These are phyloP conservation scores for Meghimatium bilineatum DNA, from an alignment of 2,888 invertebrate genomes.

Conservation along the genomic window DNA sequence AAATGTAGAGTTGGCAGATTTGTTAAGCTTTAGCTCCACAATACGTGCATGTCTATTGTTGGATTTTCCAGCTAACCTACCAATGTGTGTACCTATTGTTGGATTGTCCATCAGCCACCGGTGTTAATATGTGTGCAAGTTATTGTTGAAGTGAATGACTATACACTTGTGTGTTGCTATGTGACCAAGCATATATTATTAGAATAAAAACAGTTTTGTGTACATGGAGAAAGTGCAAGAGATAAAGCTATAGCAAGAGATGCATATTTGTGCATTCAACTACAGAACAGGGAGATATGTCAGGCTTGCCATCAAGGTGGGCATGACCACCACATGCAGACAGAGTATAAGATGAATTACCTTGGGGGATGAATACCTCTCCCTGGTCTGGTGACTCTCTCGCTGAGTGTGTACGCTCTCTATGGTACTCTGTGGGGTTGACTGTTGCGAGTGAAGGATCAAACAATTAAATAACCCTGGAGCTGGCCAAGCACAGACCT, in stretches of 20 bases:
- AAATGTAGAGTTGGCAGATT: too few species aligned
- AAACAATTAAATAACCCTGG: slow-evolving; percentile 6
- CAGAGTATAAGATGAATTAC: slow-evolving; percentile 28
- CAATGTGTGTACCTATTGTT: too few species aligned
- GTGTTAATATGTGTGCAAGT: too few species aligned
- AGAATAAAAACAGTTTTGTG: too few species aligned
- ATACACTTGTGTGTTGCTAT: too few species aligned
- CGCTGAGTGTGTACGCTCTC: slow-evolving; percentile 48
- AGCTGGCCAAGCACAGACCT: background rate
- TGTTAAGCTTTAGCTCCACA: too few species aligned
- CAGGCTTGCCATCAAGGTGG: background rate
- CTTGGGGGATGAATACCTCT: slow-evolving; percentile 45
- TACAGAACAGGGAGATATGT: background rate
- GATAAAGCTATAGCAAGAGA: background rate
- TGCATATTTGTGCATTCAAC: background rate
- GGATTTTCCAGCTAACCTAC: too few species aligned
- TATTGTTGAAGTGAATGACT: too few species aligned
- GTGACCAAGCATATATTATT: too few species aligned
- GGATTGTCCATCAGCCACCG: too few species aligned
- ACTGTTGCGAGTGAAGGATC: slow-evolving; percentile 41
- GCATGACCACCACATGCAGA: background rate
- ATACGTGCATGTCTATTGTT: too few species aligned
- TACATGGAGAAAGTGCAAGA: too few species aligned
- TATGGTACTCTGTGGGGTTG: slow-evolving; percentile 45
- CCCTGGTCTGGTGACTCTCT: slow-evolving; percentile 46